Base-by-base conservation (phyloP, 2,797 vertebrate genomes). In the Carduelis carduelis region DNA sequence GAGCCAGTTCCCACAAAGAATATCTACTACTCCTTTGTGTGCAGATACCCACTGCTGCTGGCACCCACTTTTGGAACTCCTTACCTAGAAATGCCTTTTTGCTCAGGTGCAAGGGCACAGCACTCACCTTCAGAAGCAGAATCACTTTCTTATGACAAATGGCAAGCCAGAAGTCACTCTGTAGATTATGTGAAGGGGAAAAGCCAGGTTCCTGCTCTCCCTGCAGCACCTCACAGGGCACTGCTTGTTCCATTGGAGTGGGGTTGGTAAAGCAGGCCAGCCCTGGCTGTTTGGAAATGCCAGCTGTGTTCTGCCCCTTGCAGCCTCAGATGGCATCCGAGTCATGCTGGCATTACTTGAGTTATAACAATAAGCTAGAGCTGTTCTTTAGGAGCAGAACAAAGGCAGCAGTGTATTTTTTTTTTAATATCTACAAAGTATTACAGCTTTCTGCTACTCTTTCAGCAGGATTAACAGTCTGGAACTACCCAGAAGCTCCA, bases 181-280 rank as follows among this genome's bases (percentile, higher is more conserved):
- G 23, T 5, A 37, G 44, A 16, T 12, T 35, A 8, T 6, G 7
- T 4, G 35, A 44, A 53, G 10, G 30, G 47, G 10, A 24, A 39
- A 37, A 21, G 1, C 0, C 16, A 5, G 10, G 6, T 21, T 63
- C 18, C 39, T 75, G 91, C 30, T 76, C 6, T 41, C 8, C 15
- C 20, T 53, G 81, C 47, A 65, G 46, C 47, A 30, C 2, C 27
- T 63, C 0, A 0, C 63, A 50, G 77, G 1, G 2, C 8, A 1
- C 6, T 13, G 11, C 11, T 15, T 6, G 21, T 11, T 46, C 4
- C 30, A 57, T 37, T 7, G 19, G 26, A 1, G 2, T 12, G 49
- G 72, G 22, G 2, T 2, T 53, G 44, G 37, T 8, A 26, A 52
- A 8, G 6, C 13, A 24, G 60, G 52, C 41, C 50, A 71, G 34